Evolutionary conservation across 2,113 vertebrate species (phyloP).

Genomic region (Nematolebias whitei): DNA sequence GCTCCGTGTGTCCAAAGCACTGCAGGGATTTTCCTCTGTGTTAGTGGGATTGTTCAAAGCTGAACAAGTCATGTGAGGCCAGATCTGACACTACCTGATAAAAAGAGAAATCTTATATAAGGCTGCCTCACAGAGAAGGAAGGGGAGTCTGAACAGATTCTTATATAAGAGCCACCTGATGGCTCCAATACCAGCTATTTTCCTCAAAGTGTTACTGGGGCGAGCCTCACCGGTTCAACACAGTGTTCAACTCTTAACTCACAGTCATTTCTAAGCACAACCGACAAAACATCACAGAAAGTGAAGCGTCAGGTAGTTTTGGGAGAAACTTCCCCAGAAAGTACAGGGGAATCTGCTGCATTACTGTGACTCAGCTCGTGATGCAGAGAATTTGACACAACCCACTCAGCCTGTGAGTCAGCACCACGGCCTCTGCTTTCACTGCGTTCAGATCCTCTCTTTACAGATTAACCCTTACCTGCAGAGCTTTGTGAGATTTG

Average conservation of each 20-base stretch:
- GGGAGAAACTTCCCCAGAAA: conserved; percentile 10
- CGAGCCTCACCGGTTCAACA: neutral
- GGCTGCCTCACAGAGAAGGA: neutral
- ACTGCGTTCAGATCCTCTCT: conserved; percentile 3
- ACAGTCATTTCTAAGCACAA: neutral
- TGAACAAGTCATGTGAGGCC: neutral
- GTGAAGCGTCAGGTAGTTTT: conserved; percentile 1
- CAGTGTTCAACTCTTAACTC: neutral
- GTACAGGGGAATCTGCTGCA: conserved; percentile 41
- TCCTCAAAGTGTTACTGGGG: neutral
- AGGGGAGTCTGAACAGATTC: conserved; percentile 8
- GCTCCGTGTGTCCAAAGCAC: conserved; percentile 19
- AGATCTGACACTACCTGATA: conserved; percentile 7
- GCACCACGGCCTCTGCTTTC: conserved; percentile 35
- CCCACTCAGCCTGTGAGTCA: conserved; percentile 65
- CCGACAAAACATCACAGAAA: neutral
- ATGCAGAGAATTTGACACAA: conserved; percentile 45
- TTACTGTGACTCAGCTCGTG: conserved; percentile 68
- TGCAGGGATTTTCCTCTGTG: neutral
- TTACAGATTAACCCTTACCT: neutral
- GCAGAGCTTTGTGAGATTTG: neutral
- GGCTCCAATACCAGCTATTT: conserved; percentile 19
- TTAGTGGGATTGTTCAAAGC: conserved; percentile 2
- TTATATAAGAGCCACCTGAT: conserved; percentile 43
- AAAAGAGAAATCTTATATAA: conserved; percentile 32